A percentile compares a stretch with the other conserved stretches of the same genome.
Conservation (phyloP, 2,888 invertebrate species). For the Dendrolimus houi region DNA sequence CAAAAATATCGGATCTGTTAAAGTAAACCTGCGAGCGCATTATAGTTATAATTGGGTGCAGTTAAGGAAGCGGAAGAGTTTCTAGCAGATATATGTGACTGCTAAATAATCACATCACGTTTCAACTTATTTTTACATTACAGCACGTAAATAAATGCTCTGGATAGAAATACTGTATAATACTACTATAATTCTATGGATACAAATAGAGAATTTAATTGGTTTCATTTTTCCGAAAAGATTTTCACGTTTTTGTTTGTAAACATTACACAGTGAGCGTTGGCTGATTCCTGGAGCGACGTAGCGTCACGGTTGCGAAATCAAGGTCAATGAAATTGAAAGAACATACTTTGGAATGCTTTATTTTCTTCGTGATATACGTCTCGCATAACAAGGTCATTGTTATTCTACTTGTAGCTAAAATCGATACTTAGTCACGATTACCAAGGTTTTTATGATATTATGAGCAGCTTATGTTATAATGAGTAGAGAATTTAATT, state of each 20-base stretch:
- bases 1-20: no score
- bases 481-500: neutral
- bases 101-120: no score
- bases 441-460: neutral
- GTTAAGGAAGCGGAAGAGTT: no score
- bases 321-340: constrained; percentile 58
- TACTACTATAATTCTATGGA: no score
- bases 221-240: neutral
- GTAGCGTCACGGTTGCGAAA: constrained; percentile 42
- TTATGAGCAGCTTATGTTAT: constrained; percentile 5
- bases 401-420: neutral
- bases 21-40: no score
- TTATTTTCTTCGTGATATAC: constrained; percentile 25
- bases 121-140: no score
- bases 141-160: no score
- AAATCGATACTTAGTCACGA: constrained; percentile 3
- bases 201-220: no score
- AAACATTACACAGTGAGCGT: constrained; percentile 29
- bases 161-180: no score
- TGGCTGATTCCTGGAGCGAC: constrained; percentile 20
- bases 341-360: constrained; percentile 45
- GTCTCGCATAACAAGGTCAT: constrained; percentile 31
- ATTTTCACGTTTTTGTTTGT: constrained; percentile 30
- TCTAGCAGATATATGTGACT: no score
- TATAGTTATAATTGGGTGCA: no score